A percentile compares a stretch with the other conserved stretches of the same genome.
Evolutionary conservation across 2,888 invertebrate species (phyloP).

Genomic region (Macaria liturata): DNA sequence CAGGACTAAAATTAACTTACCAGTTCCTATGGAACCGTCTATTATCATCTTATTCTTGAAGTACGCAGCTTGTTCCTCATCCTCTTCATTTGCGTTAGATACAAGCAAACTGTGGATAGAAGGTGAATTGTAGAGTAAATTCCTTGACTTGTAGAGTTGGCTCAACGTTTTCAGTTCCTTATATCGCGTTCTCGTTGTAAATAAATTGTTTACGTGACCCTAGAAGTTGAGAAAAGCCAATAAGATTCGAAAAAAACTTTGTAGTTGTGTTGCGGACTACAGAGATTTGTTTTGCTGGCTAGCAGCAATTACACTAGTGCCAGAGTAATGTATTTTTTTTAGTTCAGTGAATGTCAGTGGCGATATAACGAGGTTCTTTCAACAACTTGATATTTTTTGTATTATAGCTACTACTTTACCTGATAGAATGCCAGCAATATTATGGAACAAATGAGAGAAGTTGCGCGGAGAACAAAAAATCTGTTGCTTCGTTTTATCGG

Average conservation of each 20-base stretch:
- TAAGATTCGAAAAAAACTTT: not conserved
- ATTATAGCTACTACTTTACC: constrained; percentile 32
- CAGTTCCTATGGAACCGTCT: too few relatives aligned
- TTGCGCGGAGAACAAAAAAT: constrained; percentile 40
- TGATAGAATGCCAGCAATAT: constrained; percentile 50
- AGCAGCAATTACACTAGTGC: too few relatives aligned
- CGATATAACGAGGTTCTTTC: too few relatives aligned
- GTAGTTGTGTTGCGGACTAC: too few relatives aligned
- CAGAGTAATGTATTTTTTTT: too few relatives aligned
- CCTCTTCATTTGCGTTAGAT: constrained; percentile 22
- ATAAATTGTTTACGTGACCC: constrained; percentile 55
- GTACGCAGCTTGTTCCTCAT: constrained; percentile 30
- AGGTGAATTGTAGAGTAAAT: constrained; percentile 41
- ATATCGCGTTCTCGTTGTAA: constrained; percentile 46
- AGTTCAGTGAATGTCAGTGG: too few relatives aligned
- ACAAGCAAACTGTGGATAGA: constrained; percentile 39
- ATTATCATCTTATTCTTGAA: constrained; percentile 11
- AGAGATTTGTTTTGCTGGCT: too few relatives aligned
- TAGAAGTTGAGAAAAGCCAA: constrained; percentile 33
- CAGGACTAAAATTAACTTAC: too few relatives aligned
- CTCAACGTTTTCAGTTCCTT: constrained; percentile 39
- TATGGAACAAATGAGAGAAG: constrained; percentile 47
- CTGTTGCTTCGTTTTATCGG: constrained; percentile 34
- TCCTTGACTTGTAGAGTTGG: constrained; percentile 38
- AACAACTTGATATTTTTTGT: too few relatives aligned